Conservation (phyloP, 2,113 vertebrate genomes). For the Indicator maculatus region DNA sequence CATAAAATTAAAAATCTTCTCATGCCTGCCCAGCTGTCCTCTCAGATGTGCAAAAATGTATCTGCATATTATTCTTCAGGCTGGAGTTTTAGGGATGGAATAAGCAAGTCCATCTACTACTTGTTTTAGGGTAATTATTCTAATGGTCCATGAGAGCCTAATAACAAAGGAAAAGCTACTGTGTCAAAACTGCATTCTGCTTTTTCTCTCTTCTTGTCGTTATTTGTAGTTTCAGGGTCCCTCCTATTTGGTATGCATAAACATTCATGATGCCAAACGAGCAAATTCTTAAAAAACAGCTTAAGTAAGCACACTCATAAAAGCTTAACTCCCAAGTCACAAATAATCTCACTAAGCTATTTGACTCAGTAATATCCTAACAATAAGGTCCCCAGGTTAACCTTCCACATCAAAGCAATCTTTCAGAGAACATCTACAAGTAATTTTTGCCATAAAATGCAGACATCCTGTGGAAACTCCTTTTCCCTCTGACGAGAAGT, state of each 20-base stretch:
- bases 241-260: not conserved
- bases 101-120: not conserved
- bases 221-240: not conserved
- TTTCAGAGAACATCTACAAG: constrained; percentile 34
- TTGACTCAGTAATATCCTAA: constrained; percentile 47
- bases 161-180: constrained; percentile 1
- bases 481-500: constrained; percentile 34
- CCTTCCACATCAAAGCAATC: constrained; percentile 49
- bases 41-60: not conserved
- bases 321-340: constrained; percentile 66
- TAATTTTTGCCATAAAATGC: constrained; percentile 13
- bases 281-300: constrained; percentile 44
- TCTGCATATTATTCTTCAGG: not conserved
- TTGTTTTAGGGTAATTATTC: not conserved
- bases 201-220: not conserved
- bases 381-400: constrained; percentile 61
- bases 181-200: constrained; percentile 1
- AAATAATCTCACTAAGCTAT: constrained; percentile 56
- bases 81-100: not conserved
- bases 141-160: not conserved
- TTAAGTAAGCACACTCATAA: constrained; percentile 40
- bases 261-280: not conserved
- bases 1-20: not conserved
- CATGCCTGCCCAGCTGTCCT: not conserved
- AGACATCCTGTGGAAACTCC: constrained; percentile 60